phyloP scores from a whole-genome alignment of 2,113 vertebrate genomes.

The Aldabrachelys gigantea region DNA sequence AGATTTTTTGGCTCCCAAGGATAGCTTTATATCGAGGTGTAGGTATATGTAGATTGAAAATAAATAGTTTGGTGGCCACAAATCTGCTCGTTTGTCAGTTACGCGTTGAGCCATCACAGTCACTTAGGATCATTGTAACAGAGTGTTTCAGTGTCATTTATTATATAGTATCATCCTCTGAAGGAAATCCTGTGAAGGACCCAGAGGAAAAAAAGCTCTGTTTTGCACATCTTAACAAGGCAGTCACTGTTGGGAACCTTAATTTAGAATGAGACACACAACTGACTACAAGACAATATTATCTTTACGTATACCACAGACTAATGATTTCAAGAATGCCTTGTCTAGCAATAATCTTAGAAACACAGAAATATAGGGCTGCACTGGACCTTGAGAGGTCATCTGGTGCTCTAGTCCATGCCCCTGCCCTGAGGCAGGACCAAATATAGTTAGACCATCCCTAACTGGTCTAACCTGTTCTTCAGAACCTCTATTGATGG shows the following conservation, averaged over 20 bases:
- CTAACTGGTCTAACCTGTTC: background rate
- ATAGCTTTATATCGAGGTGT: too few species aligned
- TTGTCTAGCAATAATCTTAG: background rate
- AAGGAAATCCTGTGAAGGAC: background rate
- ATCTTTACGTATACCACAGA: background rate
- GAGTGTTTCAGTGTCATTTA: background rate
- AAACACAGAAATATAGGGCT: background rate
- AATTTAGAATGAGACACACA: background rate
- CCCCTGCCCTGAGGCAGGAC: background rate
- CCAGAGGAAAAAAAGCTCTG: background rate
- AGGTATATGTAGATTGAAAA: background rate
- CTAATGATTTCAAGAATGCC: background rate
- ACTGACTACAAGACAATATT: background rate
- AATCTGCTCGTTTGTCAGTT: background rate
- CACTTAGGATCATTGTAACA: background rate
- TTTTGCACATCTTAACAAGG: background rate
- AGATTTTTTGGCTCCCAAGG: too few species aligned
- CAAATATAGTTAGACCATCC: background rate
- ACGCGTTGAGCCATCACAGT: background rate
- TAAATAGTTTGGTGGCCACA: background rate
- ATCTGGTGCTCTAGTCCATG: background rate
- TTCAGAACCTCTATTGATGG: background rate
- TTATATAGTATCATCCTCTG: rapidly evolving
- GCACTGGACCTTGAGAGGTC: background rate
- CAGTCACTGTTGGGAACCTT: background rate